These are phyloP conservation scores for Spinus pinus DNA, from an alignment of 2,797 vertebrate species.

Conservation along the genomic window DNA sequence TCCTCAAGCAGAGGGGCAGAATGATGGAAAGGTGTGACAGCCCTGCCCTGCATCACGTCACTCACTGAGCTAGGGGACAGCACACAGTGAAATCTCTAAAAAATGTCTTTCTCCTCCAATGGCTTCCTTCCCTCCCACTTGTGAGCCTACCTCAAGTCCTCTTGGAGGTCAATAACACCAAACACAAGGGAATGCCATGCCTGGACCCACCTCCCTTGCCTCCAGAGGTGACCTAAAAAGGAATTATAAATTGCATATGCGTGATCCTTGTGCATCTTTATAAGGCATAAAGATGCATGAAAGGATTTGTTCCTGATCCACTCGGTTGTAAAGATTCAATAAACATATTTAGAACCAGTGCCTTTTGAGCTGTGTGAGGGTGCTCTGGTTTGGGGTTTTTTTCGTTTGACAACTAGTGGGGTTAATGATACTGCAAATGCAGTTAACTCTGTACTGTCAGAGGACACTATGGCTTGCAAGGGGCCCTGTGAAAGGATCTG, in stretches of 20 bases:
- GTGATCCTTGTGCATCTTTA: neutral
- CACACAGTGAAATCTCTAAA: neutral
- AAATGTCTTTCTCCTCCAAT: neutral
- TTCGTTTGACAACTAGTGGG: neutral
- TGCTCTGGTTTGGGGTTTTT: neutral
- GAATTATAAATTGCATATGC: neutral
- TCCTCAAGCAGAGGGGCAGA: neutral
- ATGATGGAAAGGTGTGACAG: neutral
- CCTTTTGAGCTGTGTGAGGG: neutral
- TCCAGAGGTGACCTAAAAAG: neutral
- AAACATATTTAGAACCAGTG: neutral
- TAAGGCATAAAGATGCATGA: neutral
- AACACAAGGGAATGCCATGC: neutral
- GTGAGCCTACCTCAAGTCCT: neutral
- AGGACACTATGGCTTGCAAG: fast-evolving
- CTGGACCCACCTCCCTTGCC: neutral
- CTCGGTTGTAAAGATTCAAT: neutral
- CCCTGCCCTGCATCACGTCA: neutral
- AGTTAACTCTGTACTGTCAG: neutral
- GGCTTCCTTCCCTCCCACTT: neutral
- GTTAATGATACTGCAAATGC: neutral
- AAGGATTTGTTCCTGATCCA: neutral
- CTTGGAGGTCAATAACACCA: neutral
- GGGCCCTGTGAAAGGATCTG: neutral
- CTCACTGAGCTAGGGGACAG: neutral